Base-by-base conservation (phyloP, 2,888 invertebrate genomes). In the Drosophila pegasa region DNA sequence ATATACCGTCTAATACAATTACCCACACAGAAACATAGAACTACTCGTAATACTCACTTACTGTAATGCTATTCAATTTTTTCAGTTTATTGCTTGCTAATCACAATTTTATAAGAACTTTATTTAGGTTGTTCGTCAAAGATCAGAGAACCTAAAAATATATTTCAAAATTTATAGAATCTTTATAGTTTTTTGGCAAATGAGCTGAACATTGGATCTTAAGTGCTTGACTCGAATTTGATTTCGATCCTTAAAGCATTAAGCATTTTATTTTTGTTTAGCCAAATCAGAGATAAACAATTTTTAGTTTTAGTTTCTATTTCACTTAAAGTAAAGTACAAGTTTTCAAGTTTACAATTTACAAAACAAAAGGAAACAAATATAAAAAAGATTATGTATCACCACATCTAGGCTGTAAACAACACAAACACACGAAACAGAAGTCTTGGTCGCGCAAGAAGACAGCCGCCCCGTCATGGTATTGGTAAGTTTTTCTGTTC, bases 401-500 rank as follows among this genome's bases (percentile, higher is more conserved):
- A 86, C 83, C 83, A 88, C 80, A 87, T 91, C 89, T 90, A 92
- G 92, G 92, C 92, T 92, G 91, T 92, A 89, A 92, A 92, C 92
- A 92, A 92, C 91, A 92, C 92, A 91, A 92, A 92, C 83, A 92
- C 92, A 91, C 91, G 92, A 84, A 92, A 92, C 90, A 91, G 92
- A 92, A 92, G 92, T 92, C 92, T 92, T 91, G 92, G 92, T 91
- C 92, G 92, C 86, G 89, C 92, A 87, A 92, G 92, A 90, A 92
- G 92, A 90, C 92, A 92, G 92, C 92, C 92, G 92, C 92, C 92
- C 92, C 92, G 92, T 90, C 92, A 92, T 92, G 92, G 92, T 88
- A 92, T 92, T 88, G 92, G 92, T 92, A 92, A 92, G 92, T 92
- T 70, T 69, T 56, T 69, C 58, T 37, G 58, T 77, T 71, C 38